These are phyloP conservation scores for Euura saliciscinereae DNA, from an alignment of 1,140 invertebrate genomes.

Conservation along the genomic window DNA sequence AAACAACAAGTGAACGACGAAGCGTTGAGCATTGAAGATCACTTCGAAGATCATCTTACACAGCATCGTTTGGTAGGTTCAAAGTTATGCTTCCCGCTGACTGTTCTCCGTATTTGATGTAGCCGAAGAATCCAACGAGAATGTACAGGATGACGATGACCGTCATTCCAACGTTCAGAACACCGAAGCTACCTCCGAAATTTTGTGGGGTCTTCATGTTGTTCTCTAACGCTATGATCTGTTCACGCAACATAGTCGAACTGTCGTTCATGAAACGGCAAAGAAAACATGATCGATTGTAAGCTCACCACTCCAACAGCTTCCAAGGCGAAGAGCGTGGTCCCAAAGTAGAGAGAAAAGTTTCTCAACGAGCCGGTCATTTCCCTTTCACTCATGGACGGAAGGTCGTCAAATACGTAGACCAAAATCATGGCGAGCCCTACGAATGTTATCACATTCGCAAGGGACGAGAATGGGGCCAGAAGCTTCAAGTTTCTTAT, in stretches of 20 bases:
- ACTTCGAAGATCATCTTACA: conserved; percentile 51
- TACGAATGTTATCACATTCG: conserved; percentile 75
- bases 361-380: conserved; percentile 62
- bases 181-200: conserved; percentile 74
- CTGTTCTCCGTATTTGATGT: conserved; percentile 75
- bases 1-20: background rate
- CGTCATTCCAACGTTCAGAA: conserved; percentile 80
- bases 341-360: conserved; percentile 83
- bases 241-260: too few species aligned
- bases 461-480: conserved; percentile 80
- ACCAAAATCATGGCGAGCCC: conserved; percentile 75
- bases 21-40: background rate
- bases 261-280: background rate
- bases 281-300: background rate
- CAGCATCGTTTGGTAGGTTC: conserved; percentile 67
- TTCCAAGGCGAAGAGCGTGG: conserved; percentile 87
- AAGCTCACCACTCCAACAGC: conserved; percentile 83
- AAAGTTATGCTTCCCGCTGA: conserved; percentile 74
- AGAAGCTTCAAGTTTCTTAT: conserved; percentile 80
- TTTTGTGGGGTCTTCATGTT: conserved; percentile 81
- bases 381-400: conserved; percentile 62
- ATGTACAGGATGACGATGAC: conserved; percentile 77
- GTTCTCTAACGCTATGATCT: conserved; percentile 86
- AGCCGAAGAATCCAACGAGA: conserved; percentile 81
- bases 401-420: conserved; percentile 68